These are phyloP conservation scores for Campylorhamphus procurvoides DNA, from an alignment of 2,113 vertebrate genomes.

Conservation along the genomic window DNA sequence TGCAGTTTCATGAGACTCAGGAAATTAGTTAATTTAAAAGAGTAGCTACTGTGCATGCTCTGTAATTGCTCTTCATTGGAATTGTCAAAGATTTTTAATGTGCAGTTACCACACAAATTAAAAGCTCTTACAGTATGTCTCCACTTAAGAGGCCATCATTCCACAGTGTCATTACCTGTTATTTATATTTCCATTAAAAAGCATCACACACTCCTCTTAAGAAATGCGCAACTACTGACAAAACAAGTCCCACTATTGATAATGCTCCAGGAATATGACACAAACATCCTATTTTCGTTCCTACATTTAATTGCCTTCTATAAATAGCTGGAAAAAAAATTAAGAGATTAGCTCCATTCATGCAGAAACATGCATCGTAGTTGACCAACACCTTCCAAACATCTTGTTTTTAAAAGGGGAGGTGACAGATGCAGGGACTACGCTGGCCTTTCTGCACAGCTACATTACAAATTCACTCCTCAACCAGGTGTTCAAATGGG, in stretches of 20 bases:
- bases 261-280: background rate
- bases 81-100: slow-evolving; percentile 39
- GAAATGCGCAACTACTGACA: background rate
- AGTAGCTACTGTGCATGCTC: background rate
- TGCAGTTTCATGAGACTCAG: background rate
- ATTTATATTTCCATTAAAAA: slow-evolving; percentile 43
- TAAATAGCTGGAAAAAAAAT: background rate
- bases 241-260: background rate
- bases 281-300: background rate
- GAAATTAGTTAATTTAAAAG: slow-evolving; percentile 3
- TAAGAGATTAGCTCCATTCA: background rate
- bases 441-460: background rate
- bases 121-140: slow-evolving; percentile 1
- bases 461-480: background rate
- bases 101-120: slow-evolving; percentile 19
- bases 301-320: background rate
- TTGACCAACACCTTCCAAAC: background rate
- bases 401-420: background rate
- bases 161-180: slow-evolving; percentile 18
- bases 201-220: background rate
- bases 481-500: background rate
- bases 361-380: background rate
- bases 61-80: slow-evolving; percentile 19
- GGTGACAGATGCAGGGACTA: background rate
- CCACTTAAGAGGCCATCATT: background rate